Conservation (phyloP, 2,797 vertebrate species). For the Thripadectes ignobilis region DNA sequence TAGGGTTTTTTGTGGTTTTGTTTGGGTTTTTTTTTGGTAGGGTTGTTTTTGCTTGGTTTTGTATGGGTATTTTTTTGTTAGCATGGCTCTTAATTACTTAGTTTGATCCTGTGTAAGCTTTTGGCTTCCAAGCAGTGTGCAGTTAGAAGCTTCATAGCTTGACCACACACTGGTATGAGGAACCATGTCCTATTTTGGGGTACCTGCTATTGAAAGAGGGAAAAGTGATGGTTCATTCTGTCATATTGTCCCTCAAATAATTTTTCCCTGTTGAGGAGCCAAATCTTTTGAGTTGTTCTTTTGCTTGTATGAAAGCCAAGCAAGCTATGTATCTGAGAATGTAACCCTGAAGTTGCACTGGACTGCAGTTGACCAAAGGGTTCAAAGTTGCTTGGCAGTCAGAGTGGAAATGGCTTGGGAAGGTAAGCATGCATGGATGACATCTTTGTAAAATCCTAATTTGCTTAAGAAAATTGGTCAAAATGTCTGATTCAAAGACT, state of each 20-base stretch:
- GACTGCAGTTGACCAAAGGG: background rate
- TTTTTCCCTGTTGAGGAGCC: background rate
- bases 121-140: accelerated
- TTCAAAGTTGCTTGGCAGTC: background rate
- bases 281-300: background rate
- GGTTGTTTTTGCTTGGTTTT: background rate
- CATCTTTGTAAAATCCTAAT: background rate
- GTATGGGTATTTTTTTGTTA: background rate
- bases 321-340: background rate
- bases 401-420: background rate
- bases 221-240: background rate
- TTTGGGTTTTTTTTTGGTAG: background rate
- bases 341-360: background rate
- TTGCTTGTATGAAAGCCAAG: background rate
- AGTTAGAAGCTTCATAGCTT: background rate
- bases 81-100: background rate
- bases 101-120: background rate
- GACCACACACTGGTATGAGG: background rate
- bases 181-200: background rate
- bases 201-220: background rate
- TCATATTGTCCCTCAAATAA: background rate
- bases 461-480: background rate
- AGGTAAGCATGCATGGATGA: background rate
- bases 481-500: background rate
- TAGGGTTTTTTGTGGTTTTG: background rate